Evolutionary conservation across 2,888 invertebrate genomes (phyloP), one percentile per base, ranked within the genome.

Genomic region (Protodeltote pygarga): DNA sequence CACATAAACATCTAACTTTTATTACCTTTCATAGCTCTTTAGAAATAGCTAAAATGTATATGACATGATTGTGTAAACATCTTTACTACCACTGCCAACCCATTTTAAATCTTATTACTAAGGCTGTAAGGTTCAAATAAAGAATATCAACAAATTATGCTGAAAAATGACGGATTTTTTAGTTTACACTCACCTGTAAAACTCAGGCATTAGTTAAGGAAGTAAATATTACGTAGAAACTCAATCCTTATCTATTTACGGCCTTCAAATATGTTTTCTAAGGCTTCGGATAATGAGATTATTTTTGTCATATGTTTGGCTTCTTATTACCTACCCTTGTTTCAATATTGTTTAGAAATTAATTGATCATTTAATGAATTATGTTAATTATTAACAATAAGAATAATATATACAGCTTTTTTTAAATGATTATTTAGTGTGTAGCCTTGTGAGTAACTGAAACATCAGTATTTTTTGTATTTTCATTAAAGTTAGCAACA

Each of bases 231-330:
- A 10, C 29, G 23, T 48, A 32, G 5, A 40, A 44, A 38, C 19
- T 34, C 17, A 40, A 51, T 46, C 15, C 34, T 44, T 45, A 54
- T 55, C 29, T 41, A 11, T 55, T 27, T 46, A 28, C 25, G 41
- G 46, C 67, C 59, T 60, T 65, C 48, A 49, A 42, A 44, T 32
- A 39, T 20, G 25, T 13, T 21, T 53, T 3, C 9, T 65, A 65
- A 21, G 68, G 60, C 28, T 65, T 67, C 69, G 14, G 17, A 19
- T 67, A 70, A 70, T 61, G 29, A 49, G 71, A 71, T 71, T 70
- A 68, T 61, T 61, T 64, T 55, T 45, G 41, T 35, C n/a, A 24
- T 16, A 11, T 55, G 42, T 65, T 57, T 51, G 67, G 67, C 67
- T 68, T 68, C 67, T 29, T 48, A 58, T 47, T 29, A 40, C 55